These are phyloP conservation scores for Shargacucullia verbasci DNA, from an alignment of 2,888 invertebrate species.

Conservation along the genomic window DNA sequence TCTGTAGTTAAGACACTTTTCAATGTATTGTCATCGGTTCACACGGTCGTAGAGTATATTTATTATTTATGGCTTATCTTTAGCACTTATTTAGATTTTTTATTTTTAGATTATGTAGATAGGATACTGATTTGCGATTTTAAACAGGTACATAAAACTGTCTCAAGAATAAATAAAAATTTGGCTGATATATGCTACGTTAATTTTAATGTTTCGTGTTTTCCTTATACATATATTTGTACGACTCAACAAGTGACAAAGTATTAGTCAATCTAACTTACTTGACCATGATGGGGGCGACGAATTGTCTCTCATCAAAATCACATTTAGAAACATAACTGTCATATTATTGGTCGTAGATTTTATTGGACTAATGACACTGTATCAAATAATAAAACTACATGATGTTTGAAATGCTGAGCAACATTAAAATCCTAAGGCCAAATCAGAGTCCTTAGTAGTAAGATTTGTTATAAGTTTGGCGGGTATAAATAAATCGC, in stretches of 20 bases:
- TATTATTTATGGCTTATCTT: constrained; percentile 50
- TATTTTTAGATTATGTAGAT: constrained; percentile 47
- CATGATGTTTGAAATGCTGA: constrained; percentile 8
- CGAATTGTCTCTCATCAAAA: constrained; percentile 83
- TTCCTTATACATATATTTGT: constrained; percentile 2
- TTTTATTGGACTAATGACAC: constrained; percentile 50
- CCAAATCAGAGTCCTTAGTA: too few relatives aligned
- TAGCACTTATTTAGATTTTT: constrained; percentile 48
- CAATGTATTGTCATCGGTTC: constrained; percentile 70
- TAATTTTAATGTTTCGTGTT: constrained; percentile 1
- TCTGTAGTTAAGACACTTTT: constrained; percentile 65
- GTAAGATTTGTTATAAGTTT: too few relatives aligned
- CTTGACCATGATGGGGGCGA: constrained; percentile 79
- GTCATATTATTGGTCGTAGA: constrained; percentile 48
- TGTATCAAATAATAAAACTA: constrained; percentile 23
- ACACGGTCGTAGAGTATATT: constrained; percentile 70
- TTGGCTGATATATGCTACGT: not conserved
- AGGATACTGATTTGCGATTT: constrained; percentile 27
- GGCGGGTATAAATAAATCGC: too few relatives aligned
- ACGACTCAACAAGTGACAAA: constrained; percentile 37
- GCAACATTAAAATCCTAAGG: not conserved
- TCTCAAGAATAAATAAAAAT: constrained; percentile 31
- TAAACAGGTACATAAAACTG: constrained; percentile 19
- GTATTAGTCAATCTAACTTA: constrained; percentile 74
- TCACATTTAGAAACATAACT: constrained; percentile 76